Base-by-base conservation (phyloP, 2,797 vertebrate species). In the Hippopotamyrus pictus region DNA sequence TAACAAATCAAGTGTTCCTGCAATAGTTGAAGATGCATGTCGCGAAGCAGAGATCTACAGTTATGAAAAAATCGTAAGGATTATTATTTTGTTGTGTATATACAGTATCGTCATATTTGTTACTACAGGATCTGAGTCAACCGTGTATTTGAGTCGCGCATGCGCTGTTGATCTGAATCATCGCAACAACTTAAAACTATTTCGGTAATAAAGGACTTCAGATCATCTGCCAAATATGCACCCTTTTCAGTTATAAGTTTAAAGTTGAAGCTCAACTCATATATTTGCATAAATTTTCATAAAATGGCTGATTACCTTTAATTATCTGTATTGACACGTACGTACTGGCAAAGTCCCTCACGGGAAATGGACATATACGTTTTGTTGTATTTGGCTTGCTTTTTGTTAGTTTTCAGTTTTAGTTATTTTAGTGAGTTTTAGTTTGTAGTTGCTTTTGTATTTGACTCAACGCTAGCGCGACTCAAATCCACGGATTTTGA, bases 51-150 rank as follows among this genome's bases (percentile, higher is more conserved):
- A 94, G 9, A 89, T 94, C 82, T 98, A 98, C 92, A 94, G 88
- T 1, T 92, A 95, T 41, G 96, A 96, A 29, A 97, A 96, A 88
- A 90, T 98, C 88, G 97, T 98, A 95, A 94, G 97, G 94, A 54
- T 62, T 59, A 44, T 12, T 12, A 12, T n/a, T 25, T 29, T 83
- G 14, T 79, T 82, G 82, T 44, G 6, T 59, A 22, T 57, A 12
- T 2, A 41, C 41, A 5, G 41, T 41, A 46, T 88, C 69, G 50
- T 19, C 69, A 33, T n/a, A 33, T 33, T 82, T 82, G 37, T 82
- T 14, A 37, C 62, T 29, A 65, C 62, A 65, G 62, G 11, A 65
- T 65, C n/a, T 25, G 22, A 65, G 62, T 65, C 8, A 11, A 44
- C 19, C 41, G 8, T 46, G 41, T 9, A 11, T 76, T 76, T 41